Percentiles rank a stretch among this genome's conserved stretches.
Evolutionary conservation across 2,113 vertebrate genomes (phyloP).

Genomic region (Hippopotamus amphibius): DNA sequence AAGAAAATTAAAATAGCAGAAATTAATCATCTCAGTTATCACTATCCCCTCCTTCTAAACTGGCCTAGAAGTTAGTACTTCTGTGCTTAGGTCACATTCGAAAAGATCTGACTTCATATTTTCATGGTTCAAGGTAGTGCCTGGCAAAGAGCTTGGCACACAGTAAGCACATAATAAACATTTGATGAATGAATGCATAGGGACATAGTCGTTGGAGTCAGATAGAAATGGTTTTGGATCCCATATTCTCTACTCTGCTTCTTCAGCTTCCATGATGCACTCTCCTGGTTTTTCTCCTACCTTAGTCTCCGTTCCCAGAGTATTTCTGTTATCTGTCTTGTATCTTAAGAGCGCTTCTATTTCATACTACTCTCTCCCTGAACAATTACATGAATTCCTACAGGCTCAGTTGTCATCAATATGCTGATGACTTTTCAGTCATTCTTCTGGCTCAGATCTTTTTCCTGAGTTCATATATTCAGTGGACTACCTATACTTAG

Average conservation of each 20-base stretch:
- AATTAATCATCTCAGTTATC: slow-evolving; percentile 18
- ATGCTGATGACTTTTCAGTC: neutral
- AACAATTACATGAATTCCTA: neutral
- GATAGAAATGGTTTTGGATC: neutral
- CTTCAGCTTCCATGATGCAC: neutral
- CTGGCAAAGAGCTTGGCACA: neutral
- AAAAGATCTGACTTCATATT: neutral
- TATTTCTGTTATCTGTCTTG: neutral
- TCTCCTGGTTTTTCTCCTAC: neutral
- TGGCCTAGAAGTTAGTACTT: neutral
- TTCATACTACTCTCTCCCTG: neutral
- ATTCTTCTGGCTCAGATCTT: neutral
- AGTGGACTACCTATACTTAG: neutral
- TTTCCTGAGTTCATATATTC: neutral
- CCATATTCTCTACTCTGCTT: neutral
- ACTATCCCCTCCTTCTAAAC: neutral
- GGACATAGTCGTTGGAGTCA: neutral
- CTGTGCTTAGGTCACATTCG: neutral
- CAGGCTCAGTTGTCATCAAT: neutral
- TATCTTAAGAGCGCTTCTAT: neutral
- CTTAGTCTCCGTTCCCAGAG: neutral
- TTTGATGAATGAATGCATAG: neutral
- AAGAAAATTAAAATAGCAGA: slow-evolving; percentile 47
- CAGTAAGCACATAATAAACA: neutral
- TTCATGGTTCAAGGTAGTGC: neutral